Conservation (phyloP, 1,140 invertebrate species). For the Teleogryllus occipitalis region DNA sequence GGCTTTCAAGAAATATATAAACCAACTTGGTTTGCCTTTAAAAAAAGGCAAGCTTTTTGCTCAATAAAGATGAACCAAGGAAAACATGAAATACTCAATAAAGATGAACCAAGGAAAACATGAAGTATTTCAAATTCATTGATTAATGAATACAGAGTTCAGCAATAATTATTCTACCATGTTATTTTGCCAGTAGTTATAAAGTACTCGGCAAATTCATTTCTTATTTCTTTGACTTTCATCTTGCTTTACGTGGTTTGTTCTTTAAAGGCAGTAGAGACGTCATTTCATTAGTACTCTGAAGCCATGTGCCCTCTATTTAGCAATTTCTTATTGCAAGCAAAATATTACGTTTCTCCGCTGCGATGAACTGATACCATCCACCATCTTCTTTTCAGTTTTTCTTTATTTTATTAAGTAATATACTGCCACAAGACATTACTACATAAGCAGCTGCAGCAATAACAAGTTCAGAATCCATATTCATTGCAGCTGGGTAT, state of each 20-base stretch:
- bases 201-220: constrained; percentile 23
- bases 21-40: background rate
- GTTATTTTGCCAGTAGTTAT: background rate
- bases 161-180: background rate
- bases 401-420: too few relatives aligned
- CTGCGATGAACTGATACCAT: too few relatives aligned
- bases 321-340: too few relatives aligned
- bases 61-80: too few relatives aligned
- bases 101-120: too few relatives aligned
- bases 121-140: background rate
- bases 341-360: too few relatives aligned
- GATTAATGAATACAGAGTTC: background rate
- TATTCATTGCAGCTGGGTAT: too few relatives aligned
- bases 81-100: background rate
- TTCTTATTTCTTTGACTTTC: constrained; percentile 10
- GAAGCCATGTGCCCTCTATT: constrained; percentile 26
- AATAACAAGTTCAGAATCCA: too few relatives aligned
- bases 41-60: background rate
- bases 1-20: background rate
- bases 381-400: too few relatives aligned
- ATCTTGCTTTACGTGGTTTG: constrained; percentile 13
- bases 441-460: too few relatives aligned
- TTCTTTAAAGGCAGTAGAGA: constrained; percentile 10
- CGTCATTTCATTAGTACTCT: constrained; percentile 15
- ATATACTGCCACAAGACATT: too few relatives aligned